A percentile compares a stretch with the other conserved stretches of the same genome.
These are phyloP conservation scores for Antheraea assamensis DNA, from an alignment of 2,888 invertebrate genomes.

Conservation along the genomic window DNA sequence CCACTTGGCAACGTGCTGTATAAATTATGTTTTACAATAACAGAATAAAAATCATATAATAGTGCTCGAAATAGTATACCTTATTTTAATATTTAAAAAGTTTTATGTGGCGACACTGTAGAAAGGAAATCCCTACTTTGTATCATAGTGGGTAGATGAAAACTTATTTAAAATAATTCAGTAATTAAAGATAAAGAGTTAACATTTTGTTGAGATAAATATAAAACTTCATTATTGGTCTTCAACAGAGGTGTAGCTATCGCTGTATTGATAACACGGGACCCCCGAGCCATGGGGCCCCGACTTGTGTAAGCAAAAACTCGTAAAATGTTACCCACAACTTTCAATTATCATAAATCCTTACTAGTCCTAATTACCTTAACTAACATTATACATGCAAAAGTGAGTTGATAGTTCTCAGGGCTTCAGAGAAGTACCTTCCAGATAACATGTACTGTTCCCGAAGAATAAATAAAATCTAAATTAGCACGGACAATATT, in stretches of 20 bases:
- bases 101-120: not conserved
- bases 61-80: not conserved
- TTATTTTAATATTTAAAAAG: not conserved
- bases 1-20: slow-evolving; percentile 46
- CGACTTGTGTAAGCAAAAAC: too few species aligned
- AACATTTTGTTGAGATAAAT: not conserved
- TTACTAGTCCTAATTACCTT: too few species aligned
- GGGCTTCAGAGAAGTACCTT: too few species aligned
- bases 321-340: too few species aligned
- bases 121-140: not conserved
- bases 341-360: too few species aligned
- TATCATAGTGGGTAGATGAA: not conserved
- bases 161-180: not conserved
- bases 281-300: too few species aligned
- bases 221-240: not conserved
- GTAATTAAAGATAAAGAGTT: not conserved
- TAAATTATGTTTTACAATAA: slow-evolving; percentile 14
- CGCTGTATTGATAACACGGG: too few species aligned
- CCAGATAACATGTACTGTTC: too few species aligned
- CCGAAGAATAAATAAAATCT: too few species aligned
- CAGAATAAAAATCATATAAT: not conserved
- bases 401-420: too few species aligned
- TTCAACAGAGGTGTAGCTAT: not conserved
- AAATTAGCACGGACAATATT: too few species aligned
- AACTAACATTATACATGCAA: too few species aligned